Percentiles rank a stretch among this genome's conserved stretches.
phyloP scores from a whole-genome alignment of 2,113 vertebrate species.

The Microcebus ravelobensis region DNA sequence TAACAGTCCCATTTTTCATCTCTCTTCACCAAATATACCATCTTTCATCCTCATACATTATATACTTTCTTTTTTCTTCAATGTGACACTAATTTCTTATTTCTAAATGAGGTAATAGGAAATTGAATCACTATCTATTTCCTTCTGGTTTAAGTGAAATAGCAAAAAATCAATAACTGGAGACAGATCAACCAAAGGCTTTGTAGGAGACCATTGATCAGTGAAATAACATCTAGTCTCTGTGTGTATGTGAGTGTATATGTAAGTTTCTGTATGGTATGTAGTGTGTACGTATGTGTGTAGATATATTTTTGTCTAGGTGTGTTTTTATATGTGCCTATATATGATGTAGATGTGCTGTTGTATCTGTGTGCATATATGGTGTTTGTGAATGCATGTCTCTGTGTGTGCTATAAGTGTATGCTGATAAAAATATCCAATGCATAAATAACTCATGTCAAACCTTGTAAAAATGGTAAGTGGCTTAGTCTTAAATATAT shows the following conservation, averaged over 20 bases:
- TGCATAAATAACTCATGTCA: neutral
- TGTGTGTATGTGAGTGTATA: neutral
- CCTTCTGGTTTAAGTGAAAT: constrained; percentile 67
- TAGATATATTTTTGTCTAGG: neutral
- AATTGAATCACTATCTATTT: constrained; percentile 70
- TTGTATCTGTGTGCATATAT: neutral
- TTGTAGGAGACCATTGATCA: neutral
- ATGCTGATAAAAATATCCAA: neutral
- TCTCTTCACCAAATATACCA: constrained; percentile 36
- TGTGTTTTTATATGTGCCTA: neutral
- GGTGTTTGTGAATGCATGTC: neutral
- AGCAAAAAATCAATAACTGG: constrained; percentile 72
- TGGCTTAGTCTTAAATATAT: neutral
- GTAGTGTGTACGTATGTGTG: neutral
- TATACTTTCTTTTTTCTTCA: constrained; percentile 51
- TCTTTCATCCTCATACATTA: constrained; percentile 61
- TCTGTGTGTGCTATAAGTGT: neutral
- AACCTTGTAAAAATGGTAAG: neutral
- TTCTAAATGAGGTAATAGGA: constrained; percentile 68
- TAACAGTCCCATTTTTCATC: neutral
- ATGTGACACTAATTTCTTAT: constrained; percentile 57
- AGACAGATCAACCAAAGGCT: constrained; percentile 38
- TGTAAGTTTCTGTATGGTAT: neutral
- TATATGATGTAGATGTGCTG: neutral
- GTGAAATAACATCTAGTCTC: neutral